Evolutionary conservation across 2,888 invertebrate species (phyloP).

Genomic region (Epicampocera succincta): DNA sequence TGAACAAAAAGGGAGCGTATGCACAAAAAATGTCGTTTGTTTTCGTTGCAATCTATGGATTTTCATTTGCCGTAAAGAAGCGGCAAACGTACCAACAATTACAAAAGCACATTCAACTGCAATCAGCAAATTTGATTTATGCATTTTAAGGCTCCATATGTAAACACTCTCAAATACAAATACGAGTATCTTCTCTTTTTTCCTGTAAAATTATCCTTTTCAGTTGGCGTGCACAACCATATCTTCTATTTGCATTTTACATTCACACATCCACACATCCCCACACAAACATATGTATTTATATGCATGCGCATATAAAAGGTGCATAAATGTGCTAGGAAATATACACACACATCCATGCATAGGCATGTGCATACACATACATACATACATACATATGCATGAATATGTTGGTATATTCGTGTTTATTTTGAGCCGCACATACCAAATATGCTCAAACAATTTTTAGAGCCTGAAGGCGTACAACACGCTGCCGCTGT

Average conservation of each 20-base stretch:
- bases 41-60: slow-evolving; percentile 52
- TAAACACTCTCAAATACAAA: slow-evolving; percentile 40
- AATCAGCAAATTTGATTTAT: slow-evolving; percentile 70
- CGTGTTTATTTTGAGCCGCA: slow-evolving; percentile 20
- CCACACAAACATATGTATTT: background rate
- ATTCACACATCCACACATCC: background rate
- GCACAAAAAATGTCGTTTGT: slow-evolving; percentile 41
- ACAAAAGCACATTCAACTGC: slow-evolving; percentile 55
- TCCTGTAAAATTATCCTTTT: background rate
- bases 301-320: background rate
- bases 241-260: background rate
- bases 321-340: background rate
- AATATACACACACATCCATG: background rate
- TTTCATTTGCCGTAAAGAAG: slow-evolving; percentile 21
- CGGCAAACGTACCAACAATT: slow-evolving; percentile 12
- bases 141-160: slow-evolving; percentile 58
- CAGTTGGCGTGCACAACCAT: background rate
- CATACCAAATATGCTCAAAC: slow-evolving; percentile 14
- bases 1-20: background rate
- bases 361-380: background rate
- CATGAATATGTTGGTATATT: background rate
- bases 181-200: background rate
- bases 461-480: slow-evolving; percentile 19
- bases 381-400: background rate
- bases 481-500: slow-evolving; percentile 11